phyloP scores from a whole-genome alignment of 2,888 invertebrate genomes.

The Bellardia bayeri region DNA sequence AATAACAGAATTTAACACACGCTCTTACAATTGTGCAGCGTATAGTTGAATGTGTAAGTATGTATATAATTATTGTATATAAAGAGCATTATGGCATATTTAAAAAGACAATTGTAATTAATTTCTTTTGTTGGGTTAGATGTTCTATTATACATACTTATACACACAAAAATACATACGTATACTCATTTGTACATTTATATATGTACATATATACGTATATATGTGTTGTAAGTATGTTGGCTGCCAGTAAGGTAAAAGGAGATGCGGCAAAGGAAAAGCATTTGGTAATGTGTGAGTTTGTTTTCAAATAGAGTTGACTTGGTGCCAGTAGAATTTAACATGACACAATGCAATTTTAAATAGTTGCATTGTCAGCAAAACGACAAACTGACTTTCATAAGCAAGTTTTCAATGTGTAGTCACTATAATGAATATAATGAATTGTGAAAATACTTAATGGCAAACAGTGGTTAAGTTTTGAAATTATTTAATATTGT shows the following conservation, averaged over 20 bases:
- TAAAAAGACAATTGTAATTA: constrained; percentile 74
- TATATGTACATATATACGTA: background rate
- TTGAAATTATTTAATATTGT: background rate
- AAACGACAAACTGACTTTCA: constrained; percentile 71
- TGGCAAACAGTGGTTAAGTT: constrained; percentile 55
- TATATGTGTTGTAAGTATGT: constrained; percentile 11
- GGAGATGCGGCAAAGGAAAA: constrained; percentile 30
- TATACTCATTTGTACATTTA: background rate
- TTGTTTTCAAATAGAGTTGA: constrained; percentile 61
- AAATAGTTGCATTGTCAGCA: constrained; percentile 74
- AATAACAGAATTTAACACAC: constrained; percentile 66
- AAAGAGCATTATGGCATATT: constrained; percentile 72
- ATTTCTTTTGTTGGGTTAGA: constrained; percentile 73
- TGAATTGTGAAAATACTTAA: constrained; percentile 59
- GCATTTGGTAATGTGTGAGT: constrained; percentile 44
- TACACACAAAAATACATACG: background rate
- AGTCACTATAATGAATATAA: constrained; percentile 62
- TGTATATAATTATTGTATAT: constrained; percentile 65
- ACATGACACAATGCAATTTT: constrained; percentile 73
- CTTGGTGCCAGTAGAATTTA: constrained; percentile 71
- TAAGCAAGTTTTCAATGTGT: constrained; percentile 70
- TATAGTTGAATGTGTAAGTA: background rate
- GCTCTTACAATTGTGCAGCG: constrained; percentile 31
- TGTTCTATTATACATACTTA: constrained; percentile 41
- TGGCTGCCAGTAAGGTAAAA: constrained; percentile 21